Conservation (phyloP, 2,888 invertebrate species). For the Cryptocephalus moraei region DNA sequence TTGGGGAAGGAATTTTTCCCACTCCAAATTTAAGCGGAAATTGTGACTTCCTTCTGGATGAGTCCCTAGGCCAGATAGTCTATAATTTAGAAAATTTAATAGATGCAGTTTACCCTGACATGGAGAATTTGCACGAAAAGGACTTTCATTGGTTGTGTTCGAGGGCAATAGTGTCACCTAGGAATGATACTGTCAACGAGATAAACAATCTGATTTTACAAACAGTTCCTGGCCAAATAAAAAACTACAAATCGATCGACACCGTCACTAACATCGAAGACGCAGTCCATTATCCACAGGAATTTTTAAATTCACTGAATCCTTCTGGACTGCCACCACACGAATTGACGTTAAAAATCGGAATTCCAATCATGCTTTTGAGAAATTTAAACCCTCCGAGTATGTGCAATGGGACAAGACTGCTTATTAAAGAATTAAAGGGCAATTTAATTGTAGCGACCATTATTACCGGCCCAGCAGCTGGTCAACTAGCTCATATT, state of each 20-base stretch:
- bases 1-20: neutral
- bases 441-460: constrained; percentile 22
- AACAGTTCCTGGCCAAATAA: neutral
- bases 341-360: neutral
- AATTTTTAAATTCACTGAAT: neutral
- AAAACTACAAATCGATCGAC: neutral
- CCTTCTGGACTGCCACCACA: neutral
- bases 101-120: neutral
- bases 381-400: neutral
- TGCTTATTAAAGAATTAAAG: constrained; percentile 17
- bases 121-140: neutral
- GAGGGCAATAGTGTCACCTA: neutral
- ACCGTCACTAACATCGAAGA: neutral
- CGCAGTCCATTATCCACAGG: constrained; percentile 6
- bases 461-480: constrained; percentile 4
- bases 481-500: neutral
- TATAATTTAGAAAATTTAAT: neutral
- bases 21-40: neutral
- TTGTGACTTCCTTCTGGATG: neutral
- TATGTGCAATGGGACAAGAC: constrained; percentile 20
- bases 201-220: neutral
- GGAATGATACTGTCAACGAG: neutral
- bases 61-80: neutral
- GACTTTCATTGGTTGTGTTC: neutral
- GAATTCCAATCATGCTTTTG: neutral